phyloP scores from a whole-genome alignment of 2,797 vertebrate genomes.

The Sus cebifrons region DNA sequence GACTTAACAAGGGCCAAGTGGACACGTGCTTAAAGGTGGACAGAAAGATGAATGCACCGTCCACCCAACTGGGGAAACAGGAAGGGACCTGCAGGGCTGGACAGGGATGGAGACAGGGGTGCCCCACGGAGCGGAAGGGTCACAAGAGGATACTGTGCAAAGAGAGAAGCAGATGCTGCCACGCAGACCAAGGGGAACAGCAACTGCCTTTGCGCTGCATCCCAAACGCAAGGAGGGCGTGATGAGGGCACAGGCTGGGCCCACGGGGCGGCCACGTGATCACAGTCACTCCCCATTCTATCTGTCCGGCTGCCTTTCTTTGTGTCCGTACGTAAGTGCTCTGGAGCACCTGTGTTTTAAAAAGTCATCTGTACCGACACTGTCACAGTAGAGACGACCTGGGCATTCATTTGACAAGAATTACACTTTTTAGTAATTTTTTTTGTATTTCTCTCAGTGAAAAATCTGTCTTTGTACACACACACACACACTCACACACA shows the following conservation, averaged over 20 bases:
- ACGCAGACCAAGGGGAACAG: background rate
- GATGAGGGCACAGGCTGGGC: accelerated
- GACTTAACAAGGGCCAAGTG: background rate
- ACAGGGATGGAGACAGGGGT: too few relatives aligned
- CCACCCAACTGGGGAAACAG: background rate
- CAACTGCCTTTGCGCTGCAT: background rate
- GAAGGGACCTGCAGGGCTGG: background rate
- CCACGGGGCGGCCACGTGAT: accelerated
- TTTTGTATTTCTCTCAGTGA: background rate
- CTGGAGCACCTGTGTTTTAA: background rate
- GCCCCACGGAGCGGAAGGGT: background rate
- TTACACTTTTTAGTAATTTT: background rate
- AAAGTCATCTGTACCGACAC: background rate
- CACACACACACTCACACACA: background rate
- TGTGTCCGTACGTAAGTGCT: background rate
- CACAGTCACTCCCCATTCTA: background rate
- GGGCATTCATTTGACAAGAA: background rate
- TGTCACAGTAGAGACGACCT: background rate
- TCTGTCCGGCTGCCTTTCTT: background rate
- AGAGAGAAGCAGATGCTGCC: background rate
- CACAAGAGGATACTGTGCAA: background rate
- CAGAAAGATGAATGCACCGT: background rate
- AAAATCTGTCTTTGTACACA: background rate
- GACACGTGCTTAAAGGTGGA: background rate
- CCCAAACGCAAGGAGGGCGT: background rate